Evolutionary conservation across 2,797 vertebrate species (phyloP).

Genomic region (Trachops cirrhosus): DNA sequence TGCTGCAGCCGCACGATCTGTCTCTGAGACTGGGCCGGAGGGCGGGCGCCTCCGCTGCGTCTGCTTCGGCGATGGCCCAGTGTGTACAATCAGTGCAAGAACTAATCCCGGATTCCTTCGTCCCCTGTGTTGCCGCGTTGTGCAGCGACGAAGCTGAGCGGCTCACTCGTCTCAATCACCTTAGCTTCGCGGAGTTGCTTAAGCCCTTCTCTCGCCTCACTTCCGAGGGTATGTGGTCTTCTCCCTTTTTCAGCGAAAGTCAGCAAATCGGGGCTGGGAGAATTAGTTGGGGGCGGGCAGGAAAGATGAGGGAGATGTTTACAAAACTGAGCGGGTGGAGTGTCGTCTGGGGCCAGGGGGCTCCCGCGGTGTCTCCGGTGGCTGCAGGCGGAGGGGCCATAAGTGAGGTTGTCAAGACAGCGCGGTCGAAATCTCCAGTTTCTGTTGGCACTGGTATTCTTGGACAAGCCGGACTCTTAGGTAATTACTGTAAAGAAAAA

Average conservation of each 20-base stretch:
- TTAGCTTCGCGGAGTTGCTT: slow-evolving; percentile 94
- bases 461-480: background rate
- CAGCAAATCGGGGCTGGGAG: background rate
- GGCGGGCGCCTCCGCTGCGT: slow-evolving; percentile 57
- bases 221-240: slow-evolving; percentile 91
- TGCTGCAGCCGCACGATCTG: slow-evolving; percentile 36
- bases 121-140: slow-evolving; percentile 96
- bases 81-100: slow-evolving; percentile 96
- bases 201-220: slow-evolving; percentile 96
- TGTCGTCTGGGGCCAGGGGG: background rate
- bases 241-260: background rate
- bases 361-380: background rate
- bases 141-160: slow-evolving; percentile 95
- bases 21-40: slow-evolving; percentile 26
- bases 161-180: slow-evolving; percentile 92
- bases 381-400: background rate
- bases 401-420: background rate
- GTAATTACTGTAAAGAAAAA: background rate
- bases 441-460: background rate
- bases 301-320: background rate
- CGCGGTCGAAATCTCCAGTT: background rate
- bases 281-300: background rate
- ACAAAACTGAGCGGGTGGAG: background rate
- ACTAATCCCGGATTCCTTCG: slow-evolving; percentile 97
- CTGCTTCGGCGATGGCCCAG: slow-evolving; percentile 89